Base-by-base conservation (phyloP, 2,113 vertebrate genomes). In the human (Homo sapiens) region DNA sequence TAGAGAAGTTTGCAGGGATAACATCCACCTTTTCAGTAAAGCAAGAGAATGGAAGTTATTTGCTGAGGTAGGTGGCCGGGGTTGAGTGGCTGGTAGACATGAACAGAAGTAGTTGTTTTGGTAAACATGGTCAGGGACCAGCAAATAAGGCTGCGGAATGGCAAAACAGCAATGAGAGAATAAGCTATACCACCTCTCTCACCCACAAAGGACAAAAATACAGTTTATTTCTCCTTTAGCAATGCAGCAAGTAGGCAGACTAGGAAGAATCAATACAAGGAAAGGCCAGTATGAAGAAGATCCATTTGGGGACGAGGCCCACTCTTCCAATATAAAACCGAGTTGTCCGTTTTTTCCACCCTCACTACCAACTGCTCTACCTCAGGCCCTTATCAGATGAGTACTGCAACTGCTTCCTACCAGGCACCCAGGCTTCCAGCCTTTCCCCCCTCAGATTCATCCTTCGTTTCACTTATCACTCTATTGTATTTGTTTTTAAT, bases 91-190 rank as follows among this genome's bases (percentile, higher is more conserved):
- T 93, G 87, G 73, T 57, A 90, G 55, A 90, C 76, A 78, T 61
- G 32, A 93, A 89, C 9, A 59, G 45, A 95, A 94, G 70, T 90
- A 96, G 38, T 30, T 50, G 55, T 94, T 97, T 85, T n/a, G 57
- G 43, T 83, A 96, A 93, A 93, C 9, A n/a, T 93, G 35, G 18
- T 59, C 68, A 85, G n/a, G 57, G 22, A 70, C 16, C 80, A 94
- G 32, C 18, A 23, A 91, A 92, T 85, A 81, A 91, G 43, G 50
- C n/a, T 90, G 43, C 76, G 38, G 35, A 84, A 79, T 5, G 5
- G 25, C 18, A 72, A 72, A 95, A 76, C 52, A 70, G 12, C 38
- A 81, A 6, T 72, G 57, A 35, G 57, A 35, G 64, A 68, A 87
- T 75, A 45, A 80, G 52, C 59, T 73, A 45, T 2, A 59, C 40